phyloP scores from a whole-genome alignment of 2,888 invertebrate species.

The Orthonychiurus folsomi region DNA sequence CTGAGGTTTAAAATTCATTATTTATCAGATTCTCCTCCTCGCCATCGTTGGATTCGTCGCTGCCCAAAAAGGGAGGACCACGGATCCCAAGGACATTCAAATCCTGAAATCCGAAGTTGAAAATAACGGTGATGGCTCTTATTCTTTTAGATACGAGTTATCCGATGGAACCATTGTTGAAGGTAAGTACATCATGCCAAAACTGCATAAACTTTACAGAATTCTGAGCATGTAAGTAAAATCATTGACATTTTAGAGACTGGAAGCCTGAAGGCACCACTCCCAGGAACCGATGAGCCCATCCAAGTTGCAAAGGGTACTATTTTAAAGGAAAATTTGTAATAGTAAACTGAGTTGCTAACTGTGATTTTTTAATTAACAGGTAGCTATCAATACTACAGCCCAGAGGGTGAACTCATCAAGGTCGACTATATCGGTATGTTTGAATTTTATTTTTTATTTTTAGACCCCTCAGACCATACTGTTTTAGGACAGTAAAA shows the following conservation, averaged over 20 bases:
- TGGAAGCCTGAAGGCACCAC: background rate
- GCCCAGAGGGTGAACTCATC: background rate
- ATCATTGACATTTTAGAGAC: too few species aligned
- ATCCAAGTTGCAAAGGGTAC: conserved; percentile 2
- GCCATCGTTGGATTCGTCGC: background rate
- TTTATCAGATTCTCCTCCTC: background rate
- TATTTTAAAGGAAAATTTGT: too few species aligned
- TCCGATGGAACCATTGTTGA: conserved; percentile 6
- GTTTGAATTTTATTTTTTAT: too few species aligned
- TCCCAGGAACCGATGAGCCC: background rate
- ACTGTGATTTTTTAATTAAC: too few species aligned
- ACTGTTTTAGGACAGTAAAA: too few species aligned
- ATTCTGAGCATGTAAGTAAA: too few species aligned
- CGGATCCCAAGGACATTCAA: conserved; percentile 4
- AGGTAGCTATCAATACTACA: background rate
- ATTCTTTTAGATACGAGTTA: conserved; percentile 4
- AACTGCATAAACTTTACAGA: too few species aligned
- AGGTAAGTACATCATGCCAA: too few species aligned
- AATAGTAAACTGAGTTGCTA: too few species aligned
- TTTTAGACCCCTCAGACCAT: too few species aligned
- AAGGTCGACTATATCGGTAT: background rate
- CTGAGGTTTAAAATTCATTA: too few species aligned
- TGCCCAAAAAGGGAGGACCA: background rate
- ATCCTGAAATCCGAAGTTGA: conserved; percentile 28
- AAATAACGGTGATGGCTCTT: conserved; percentile 31